A percentile compares a stretch with the other conserved stretches of the same genome.
phyloP scores from a whole-genome alignment of 2,797 vertebrate species.

The Catharus ustulatus region DNA sequence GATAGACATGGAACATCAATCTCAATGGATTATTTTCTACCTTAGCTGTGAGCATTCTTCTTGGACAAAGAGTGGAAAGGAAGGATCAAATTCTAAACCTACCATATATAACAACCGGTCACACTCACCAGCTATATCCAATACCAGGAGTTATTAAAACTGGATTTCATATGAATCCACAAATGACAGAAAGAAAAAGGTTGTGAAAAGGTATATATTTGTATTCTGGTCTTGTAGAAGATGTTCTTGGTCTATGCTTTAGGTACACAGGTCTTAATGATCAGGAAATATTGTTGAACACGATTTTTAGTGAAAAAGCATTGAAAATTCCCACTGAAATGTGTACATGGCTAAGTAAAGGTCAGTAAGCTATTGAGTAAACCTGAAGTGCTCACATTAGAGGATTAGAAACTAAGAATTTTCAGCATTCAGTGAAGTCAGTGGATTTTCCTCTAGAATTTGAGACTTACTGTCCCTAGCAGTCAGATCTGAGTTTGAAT shows the following conservation, averaged over 20 bases:
- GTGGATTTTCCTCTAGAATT: conserved; percentile 37
- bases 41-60: neutral
- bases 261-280: conserved; percentile 64
- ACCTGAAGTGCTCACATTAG: conserved; percentile 55
- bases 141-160: neutral
- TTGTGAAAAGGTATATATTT: conserved; percentile 1
- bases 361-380: conserved; percentile 64
- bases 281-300: conserved; percentile 67
- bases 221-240: conserved; percentile 49
- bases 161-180: neutral
- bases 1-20: neutral
- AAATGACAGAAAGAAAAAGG: neutral
- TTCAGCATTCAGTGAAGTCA: conserved; percentile 16
- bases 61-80: neutral
- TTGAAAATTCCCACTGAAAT: conserved; percentile 61
- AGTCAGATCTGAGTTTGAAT: neutral
- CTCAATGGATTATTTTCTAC: neutral
- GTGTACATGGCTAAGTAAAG: conserved; percentile 68
- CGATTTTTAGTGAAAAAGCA: conserved; percentile 65
- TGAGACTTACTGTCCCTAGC: neutral
- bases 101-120: neutral
- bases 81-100: neutral
- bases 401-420: conserved; percentile 59
- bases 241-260: neutral
- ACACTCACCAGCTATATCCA: neutral